phyloP scores from a whole-genome alignment of 2,888 invertebrate genomes.

The Allygus modestus region DNA sequence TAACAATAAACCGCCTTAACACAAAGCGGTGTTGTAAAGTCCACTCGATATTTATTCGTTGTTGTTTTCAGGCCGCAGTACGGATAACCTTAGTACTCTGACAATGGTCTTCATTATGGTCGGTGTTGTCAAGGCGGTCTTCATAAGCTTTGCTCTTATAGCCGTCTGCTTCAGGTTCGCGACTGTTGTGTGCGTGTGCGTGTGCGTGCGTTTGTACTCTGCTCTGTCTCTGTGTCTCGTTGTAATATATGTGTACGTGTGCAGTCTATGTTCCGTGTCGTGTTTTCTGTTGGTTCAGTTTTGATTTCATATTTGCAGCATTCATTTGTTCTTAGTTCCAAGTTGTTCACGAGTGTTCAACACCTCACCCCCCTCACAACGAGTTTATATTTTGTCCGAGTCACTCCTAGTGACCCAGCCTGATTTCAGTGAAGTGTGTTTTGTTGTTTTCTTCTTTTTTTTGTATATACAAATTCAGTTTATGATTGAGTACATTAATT shows the following conservation, averaged over 20 bases:
- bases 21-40: neutral
- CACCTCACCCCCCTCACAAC: conserved; percentile 30
- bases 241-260: conserved; percentile 53
- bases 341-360: conserved; percentile 15
- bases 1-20: too few relatives aligned
- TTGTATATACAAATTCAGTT: neutral
- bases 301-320: conserved; percentile 35
- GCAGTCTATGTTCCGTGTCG: conserved; percentile 36
- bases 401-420: conserved; percentile 6
- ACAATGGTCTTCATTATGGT: conserved; percentile 95
- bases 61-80: conserved; percentile 67
- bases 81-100: conserved; percentile 91
- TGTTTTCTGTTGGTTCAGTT: conserved; percentile 20
- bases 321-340: conserved; percentile 14
- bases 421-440: conserved; percentile 14
- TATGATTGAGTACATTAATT: neutral
- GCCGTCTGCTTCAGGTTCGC: conserved; percentile 96
- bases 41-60: conserved; percentile 11
- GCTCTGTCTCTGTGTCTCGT: conserved; percentile 31
- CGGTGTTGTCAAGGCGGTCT: conserved; percentile 94
- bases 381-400: neutral
- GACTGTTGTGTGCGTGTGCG: conserved; percentile 49
- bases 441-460: neutral
- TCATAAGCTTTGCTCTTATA: conserved; percentile 96
- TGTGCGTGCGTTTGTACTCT: conserved; percentile 48